Evolutionary conservation across 2,888 invertebrate genomes (phyloP).

Genomic region (Carterocephalus palaemon): DNA sequence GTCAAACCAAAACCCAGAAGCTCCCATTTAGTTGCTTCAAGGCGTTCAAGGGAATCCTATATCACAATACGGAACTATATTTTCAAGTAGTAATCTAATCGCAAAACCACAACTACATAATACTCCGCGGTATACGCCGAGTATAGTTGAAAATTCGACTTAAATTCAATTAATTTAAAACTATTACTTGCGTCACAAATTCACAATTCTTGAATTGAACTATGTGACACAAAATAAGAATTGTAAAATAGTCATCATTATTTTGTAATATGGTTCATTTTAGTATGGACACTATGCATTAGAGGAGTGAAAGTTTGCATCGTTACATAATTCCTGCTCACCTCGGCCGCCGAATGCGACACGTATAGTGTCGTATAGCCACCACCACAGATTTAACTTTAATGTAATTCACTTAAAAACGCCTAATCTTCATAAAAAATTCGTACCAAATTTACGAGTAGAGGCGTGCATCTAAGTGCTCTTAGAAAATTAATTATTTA

Average conservation of each 20-base stretch:
- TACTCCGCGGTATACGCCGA: not conserved
- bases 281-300: conserved; percentile 36
- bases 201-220: not conserved
- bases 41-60: no score
- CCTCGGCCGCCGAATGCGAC: conserved; percentile 49
- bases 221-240: not conserved
- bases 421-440: no score
- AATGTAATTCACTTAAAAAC: not conserved
- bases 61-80: conserved; percentile 2
- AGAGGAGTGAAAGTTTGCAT: conserved; percentile 64
- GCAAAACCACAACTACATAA: conserved; percentile 5
- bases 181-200: not conserved
- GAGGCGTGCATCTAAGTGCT: no score
- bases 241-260: conserved; percentile 1
- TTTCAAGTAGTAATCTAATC: conserved; percentile 13
- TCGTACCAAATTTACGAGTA: no score
- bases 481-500: no score
- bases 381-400: conserved; percentile 9
- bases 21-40: no score
- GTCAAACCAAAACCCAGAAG: no score
- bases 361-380: no score
- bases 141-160: not conserved
- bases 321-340: conserved; percentile 60
- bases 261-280: conserved; percentile 38
- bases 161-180: not conserved